Evolutionary conservation across 35 echinoderm and acorn worm genomes (phyloP), one percentile per base, ranked within the genome.

Genomic region (Heliocidaris erythrogramma): DNA sequence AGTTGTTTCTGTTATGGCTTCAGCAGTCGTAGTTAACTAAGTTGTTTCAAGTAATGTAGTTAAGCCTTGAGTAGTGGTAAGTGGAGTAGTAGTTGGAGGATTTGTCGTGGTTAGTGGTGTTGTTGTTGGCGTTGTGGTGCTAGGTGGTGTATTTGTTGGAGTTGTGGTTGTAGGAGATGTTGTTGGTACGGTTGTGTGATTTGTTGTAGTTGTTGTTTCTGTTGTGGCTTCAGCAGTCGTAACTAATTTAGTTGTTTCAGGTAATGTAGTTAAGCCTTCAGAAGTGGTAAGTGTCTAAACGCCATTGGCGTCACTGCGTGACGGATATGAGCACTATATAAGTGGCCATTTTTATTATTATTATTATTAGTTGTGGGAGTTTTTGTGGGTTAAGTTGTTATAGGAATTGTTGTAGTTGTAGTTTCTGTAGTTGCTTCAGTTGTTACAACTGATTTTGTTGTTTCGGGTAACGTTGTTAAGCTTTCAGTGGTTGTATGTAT

Each of bases 21-120:
- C 32, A 27, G 50, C 2, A 69, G 61, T 71, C 30, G 78, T 94
- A 4, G 35, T 48, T 94, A 47, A 31, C 24, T 50, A 92, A 31
- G 94, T 95, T 47, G 94, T 91, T 92, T 95, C 94, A 65, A 42
- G 78, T 86, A 85, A 85, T 16, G 94, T 94, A 49, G 94, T 52
- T 87, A 86, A 69, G 29, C 65, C 0, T 78, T 78, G 21, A 27
- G 65, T 78, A 27, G 65, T 78, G 2, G 17, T 78, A 27, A 95
- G 32, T 92, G 88, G 30, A 5, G 27, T 11, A 0, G 86, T 88
- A 88, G 86, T 88, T 5, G 31, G 13, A 14, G 12, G 13, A 31
- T 88, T 30, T 2, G 48, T 92, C 27, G 90, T 48, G 12, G 48
- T 53, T 53, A 5, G 16, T 0, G 49, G 13, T 0, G 42, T 53